These are phyloP conservation scores for Clarias gariepinus DNA, from an alignment of 2,113 vertebrate species.

Conservation along the genomic window DNA sequence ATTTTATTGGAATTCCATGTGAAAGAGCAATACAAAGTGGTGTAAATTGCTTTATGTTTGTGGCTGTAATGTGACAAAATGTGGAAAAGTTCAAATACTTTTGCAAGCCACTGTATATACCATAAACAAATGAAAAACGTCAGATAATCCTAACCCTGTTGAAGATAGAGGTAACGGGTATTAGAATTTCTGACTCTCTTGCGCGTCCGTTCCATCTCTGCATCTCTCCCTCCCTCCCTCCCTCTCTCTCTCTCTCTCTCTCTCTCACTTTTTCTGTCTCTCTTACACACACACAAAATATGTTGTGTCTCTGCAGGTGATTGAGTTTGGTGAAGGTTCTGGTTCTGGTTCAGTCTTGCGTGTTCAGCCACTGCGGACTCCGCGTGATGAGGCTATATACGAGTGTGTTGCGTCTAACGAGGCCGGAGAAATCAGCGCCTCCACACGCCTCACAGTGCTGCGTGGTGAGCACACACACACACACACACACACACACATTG, in stretches of 20 bases:
- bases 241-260: background rate
- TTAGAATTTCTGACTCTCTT: too few species aligned
- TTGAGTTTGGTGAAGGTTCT: constrained; percentile 98
- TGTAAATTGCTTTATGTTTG: too few species aligned
- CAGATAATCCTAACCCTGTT: too few species aligned
- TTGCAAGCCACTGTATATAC: too few species aligned
- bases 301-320: constrained; percentile 86
- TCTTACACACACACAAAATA: too few species aligned
- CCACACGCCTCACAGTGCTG: constrained; percentile 91
- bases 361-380: constrained; percentile 95
- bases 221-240: background rate
- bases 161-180: too few species aligned
- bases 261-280: background rate
- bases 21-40: too few species aligned
- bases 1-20: too few species aligned
- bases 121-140: too few species aligned
- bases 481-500: background rate
- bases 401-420: constrained; percentile 96
- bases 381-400: constrained; percentile 95
- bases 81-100: too few species aligned
- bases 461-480: constrained; percentile 79
- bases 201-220: background rate
- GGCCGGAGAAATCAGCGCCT: constrained; percentile 90
- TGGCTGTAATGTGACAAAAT: too few species aligned
- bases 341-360: constrained; percentile 97